Conservation (phyloP, 2,797 vertebrate genomes). For the Squalus acanthias region DNA sequence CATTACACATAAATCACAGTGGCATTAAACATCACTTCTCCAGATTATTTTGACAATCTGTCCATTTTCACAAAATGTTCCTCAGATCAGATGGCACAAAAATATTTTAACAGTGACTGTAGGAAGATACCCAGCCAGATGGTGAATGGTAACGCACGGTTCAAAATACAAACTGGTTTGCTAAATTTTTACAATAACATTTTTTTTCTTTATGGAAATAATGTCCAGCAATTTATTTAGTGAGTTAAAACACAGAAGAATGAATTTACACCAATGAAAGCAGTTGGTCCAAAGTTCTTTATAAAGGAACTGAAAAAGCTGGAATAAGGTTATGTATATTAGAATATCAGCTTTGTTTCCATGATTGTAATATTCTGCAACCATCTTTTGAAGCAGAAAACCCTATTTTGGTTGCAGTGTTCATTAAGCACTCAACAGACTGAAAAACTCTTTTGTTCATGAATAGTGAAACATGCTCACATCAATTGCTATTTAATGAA, state of each 20-base stretch:
- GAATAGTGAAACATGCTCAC: neutral
- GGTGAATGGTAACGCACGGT: neutral
- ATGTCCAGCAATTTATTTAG: neutral
- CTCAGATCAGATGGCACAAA: too few relatives aligned
- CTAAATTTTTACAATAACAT: neutral
- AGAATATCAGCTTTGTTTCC: neutral
- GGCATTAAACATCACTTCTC: neutral
- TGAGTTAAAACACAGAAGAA: neutral
- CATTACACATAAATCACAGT: neutral
- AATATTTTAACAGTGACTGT: neutral
- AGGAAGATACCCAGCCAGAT: neutral
- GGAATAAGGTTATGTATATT: neutral
- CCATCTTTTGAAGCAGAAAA: neutral
- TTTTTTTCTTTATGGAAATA: neutral
- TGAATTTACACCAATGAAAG: neutral
- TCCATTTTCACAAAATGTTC: neutral
- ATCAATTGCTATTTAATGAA: conserved; percentile 5
- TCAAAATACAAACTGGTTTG: neutral
- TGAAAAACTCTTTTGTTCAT: neutral
- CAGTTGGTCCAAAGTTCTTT: neutral
- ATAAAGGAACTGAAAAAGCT: neutral
- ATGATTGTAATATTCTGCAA: neutral
- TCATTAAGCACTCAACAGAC: neutral
- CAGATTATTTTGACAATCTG: neutral
- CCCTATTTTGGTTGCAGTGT: neutral